Conservation (phyloP, 1,140 invertebrate genomes). For the Pachyrhynchus sulphureomaculatus region DNA sequence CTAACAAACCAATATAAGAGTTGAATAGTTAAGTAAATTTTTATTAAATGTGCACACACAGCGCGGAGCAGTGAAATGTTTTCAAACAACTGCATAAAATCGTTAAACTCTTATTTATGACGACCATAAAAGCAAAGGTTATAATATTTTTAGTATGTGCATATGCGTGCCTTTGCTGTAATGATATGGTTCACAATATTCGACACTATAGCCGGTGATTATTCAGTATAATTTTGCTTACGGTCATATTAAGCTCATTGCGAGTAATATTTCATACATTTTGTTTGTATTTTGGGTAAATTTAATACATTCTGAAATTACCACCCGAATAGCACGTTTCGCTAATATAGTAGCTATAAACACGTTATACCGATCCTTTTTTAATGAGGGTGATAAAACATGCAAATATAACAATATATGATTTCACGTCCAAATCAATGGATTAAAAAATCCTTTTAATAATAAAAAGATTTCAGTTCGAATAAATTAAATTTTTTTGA, state of each 20-base stretch:
- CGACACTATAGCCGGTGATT: conserved; percentile 9
- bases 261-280: conserved; percentile 27
- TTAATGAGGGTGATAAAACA: not conserved
- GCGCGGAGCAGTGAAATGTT: conserved; percentile 39
- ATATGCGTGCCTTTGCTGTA: conserved; percentile 44
- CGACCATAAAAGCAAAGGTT: conserved; percentile 48
- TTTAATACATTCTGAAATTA: conserved; percentile 28
- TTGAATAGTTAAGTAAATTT: conserved; percentile 33
- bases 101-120: conserved; percentile 50
- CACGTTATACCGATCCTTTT: conserved; percentile 9
- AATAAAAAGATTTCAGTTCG: no score
- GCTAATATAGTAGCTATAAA: conserved; percentile 8
- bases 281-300: conserved; percentile 35
- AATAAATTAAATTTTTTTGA: no score
- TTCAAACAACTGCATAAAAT: conserved; percentile 50
- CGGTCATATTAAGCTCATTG: not conserved
- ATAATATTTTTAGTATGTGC: conserved; percentile 50
- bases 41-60: conserved; percentile 38
- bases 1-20: conserved; percentile 27
- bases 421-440: no score
- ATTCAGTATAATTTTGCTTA: conserved; percentile 18
- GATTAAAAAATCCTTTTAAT: no score
- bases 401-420: no score
- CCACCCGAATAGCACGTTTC: conserved; percentile 19
- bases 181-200: conserved; percentile 30